These are phyloP conservation scores for Maniola hyperantus DNA, from an alignment of 2,888 invertebrate genomes.

Conservation along the genomic window DNA sequence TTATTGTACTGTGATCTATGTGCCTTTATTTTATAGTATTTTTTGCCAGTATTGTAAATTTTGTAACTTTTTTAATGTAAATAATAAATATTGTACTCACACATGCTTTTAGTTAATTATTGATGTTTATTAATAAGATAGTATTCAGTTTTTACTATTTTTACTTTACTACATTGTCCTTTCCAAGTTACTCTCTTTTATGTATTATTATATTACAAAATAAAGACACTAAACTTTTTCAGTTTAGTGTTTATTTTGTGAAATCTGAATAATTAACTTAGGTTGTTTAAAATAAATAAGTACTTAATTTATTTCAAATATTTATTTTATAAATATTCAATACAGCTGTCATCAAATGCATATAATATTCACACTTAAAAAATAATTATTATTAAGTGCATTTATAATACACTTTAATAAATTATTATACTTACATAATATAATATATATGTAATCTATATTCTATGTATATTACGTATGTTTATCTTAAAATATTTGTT, in stretches of 20 bases:
- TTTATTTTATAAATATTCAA: constrained; percentile 36
- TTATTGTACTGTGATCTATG: constrained; percentile 61
- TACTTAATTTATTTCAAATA: constrained; percentile 17
- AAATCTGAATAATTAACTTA: neutral
- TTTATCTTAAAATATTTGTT: constrained; percentile 11
- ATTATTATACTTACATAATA: constrained; percentile 9
- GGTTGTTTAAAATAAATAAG: constrained; percentile 12
- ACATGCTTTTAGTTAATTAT: neutral
- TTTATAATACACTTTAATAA: constrained; percentile 54
- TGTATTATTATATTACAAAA: no score
- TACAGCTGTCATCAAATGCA: constrained; percentile 31
- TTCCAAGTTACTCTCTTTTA: no score
- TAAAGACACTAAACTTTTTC: no score
- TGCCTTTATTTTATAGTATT: constrained; percentile 57
- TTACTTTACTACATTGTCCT: no score
- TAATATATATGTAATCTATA: constrained; percentile 39
- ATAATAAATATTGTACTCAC: constrained; percentile 38
- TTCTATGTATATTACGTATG: neutral
- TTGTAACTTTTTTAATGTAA: constrained; percentile 45
- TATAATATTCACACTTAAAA: constrained; percentile 18
- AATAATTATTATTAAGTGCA: constrained; percentile 46
- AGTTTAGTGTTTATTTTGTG: no score
- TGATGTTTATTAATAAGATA: neutral
- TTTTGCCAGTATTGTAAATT: constrained; percentile 60
- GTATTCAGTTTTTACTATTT: no score